Evolutionary conservation across 2,888 invertebrate species (phyloP).

Genomic region (Daptonema setosum): DNA sequence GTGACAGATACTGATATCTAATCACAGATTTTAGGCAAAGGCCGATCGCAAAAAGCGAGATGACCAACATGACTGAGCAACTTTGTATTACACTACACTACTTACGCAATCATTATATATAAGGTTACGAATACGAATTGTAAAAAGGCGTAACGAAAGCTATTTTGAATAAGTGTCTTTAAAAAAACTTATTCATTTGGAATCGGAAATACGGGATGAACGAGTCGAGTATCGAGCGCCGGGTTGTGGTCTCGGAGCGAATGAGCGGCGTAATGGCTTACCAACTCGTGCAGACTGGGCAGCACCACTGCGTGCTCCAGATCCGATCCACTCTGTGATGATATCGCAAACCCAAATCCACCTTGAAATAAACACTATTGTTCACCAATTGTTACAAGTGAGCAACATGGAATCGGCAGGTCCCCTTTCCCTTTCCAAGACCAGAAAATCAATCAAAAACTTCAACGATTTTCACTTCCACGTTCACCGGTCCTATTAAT

Average conservation of each 20-base stretch:
- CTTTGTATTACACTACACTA: no score
- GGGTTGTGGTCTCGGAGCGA: slow-evolving; percentile 7
- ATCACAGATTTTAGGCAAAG: no score
- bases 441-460: background rate
- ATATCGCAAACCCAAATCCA: background rate
- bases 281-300: slow-evolving; percentile 1
- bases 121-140: no score
- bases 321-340: background rate
- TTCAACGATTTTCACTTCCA: no score
- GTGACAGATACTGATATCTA: no score
- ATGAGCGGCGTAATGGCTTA: slow-evolving; percentile 3
- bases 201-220: background rate
- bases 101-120: no score
- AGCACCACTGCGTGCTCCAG: background rate
- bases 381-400: background rate
- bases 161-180: background rate
- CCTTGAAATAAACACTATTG: background rate
- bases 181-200: background rate
- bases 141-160: background rate
- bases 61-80: no score
- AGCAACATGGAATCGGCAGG: background rate
- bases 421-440: background rate
- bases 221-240: background rate
- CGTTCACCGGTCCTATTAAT: no score
- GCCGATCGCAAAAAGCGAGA: no score